A percentile compares a stretch with the other conserved stretches of the same genome.
phyloP scores from a whole-genome alignment of 2,113 vertebrate species.

The Bos javanicus region DNA sequence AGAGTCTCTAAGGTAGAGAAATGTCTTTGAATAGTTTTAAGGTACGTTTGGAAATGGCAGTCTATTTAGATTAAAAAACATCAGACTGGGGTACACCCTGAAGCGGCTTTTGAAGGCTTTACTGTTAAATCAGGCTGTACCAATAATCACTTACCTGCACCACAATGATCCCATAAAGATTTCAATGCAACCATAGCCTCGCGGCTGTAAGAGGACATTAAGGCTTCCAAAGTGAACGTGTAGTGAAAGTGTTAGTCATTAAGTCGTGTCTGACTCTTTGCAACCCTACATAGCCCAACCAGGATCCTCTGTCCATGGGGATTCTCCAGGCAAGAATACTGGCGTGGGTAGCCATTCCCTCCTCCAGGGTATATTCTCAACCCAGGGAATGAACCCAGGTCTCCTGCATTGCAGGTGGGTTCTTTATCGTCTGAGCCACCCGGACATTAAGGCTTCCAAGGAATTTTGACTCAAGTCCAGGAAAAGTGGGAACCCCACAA shows the following conservation, averaged over 20 bases:
- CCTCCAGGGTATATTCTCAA: background rate
- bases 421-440: background rate
- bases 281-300: background rate
- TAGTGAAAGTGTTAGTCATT: background rate
- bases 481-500: background rate
- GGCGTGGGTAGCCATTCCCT: background rate
- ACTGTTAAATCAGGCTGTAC: slow-evolving; percentile 41
- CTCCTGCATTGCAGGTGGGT: background rate
- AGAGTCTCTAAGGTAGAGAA: background rate
- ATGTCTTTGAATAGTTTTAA: background rate
- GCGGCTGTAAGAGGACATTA: slow-evolving; percentile 37
- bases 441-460: slow-evolving; percentile 7
- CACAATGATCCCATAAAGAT: slow-evolving; percentile 51
- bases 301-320: background rate
- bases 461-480: slow-evolving; percentile 26
- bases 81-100: background rate
- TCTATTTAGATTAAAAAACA: background rate
- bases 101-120: slow-evolving; percentile 63
- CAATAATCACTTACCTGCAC: slow-evolving; percentile 56
- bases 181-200: background rate
- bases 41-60: background rate
- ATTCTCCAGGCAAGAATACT: background rate
- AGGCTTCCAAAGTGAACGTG: background rate
- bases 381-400: background rate
- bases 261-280: background rate